phyloP scores from a whole-genome alignment of 2,113 vertebrate genomes.

The Hystrix brachyura region DNA sequence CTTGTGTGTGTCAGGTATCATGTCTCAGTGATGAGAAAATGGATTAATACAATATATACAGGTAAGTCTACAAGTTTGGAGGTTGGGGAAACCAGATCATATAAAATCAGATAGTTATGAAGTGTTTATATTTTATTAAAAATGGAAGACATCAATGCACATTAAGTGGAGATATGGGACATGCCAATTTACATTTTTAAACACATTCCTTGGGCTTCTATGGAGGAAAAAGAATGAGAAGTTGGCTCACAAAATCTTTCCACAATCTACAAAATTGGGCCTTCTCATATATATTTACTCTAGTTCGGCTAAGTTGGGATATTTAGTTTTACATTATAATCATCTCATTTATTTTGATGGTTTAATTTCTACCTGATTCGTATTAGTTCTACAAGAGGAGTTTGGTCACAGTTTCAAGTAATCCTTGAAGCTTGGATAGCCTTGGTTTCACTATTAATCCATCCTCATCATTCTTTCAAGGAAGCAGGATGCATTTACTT shows the following conservation, averaged over 20 bases:
- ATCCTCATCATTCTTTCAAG: background rate
- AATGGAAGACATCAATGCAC: background rate
- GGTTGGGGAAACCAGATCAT: background rate
- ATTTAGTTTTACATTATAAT: conserved; percentile 23
- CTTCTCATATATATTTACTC: background rate
- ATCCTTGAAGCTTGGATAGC: conserved; percentile 14
- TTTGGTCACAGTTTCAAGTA: conserved; percentile 45
- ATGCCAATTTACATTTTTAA: background rate
- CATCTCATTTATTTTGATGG: background rate
- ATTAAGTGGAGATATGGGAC: background rate
- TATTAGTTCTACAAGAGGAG: background rate
- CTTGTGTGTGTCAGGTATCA: too few relatives aligned
- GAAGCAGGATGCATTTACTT: background rate
- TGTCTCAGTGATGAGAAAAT: too few relatives aligned
- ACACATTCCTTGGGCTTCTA: background rate
- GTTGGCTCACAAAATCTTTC: background rate
- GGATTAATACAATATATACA: too few relatives aligned
- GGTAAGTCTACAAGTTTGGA: background rate
- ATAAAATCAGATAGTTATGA: background rate
- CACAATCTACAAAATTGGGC: background rate
- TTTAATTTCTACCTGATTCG: conserved; percentile 48
- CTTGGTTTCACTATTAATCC: conserved; percentile 24
- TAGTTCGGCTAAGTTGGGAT: background rate
- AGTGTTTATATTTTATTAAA: background rate
- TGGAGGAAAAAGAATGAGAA: background rate